Evolutionary conservation across 2,888 invertebrate species (phyloP), one percentile per base, ranked within the genome.

Genomic region (Eristalis intricaria): DNA sequence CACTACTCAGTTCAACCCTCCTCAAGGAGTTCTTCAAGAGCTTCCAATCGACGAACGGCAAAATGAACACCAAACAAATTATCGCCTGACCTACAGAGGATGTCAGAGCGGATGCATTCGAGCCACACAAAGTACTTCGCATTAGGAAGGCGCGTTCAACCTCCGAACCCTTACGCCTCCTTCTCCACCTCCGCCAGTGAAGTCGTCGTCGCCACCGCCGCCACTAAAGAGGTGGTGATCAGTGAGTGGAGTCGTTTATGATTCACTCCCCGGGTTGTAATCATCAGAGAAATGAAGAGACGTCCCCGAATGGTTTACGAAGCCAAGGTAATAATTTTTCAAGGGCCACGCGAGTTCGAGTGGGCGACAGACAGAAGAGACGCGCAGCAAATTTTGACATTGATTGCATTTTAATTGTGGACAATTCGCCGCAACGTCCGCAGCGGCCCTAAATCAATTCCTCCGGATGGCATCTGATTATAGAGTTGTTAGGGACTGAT

Each of bases 371-470:
- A 65, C 60, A 23, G 29, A 76, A 77, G 78, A 80, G 70, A 38
- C 7, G 64, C 75, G 32, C 61, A 60, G 56, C 75, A 80, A 26
- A 26, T 56, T 71, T 64, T 81, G 81, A 80, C 80, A 76, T 80
- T 81, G 81, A 84, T 84, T 80, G 81, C 81, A 80, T 80, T 81
- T 84, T 81, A 81, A 80, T 84, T 84, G 81, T 71, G 60, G 70
- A 84, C 80, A 75, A 75, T 80, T 80, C 75, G 70, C 32, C 60
- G 3, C 40, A 22, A 23, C 58, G 80, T 75, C 60, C 50, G 61
- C 35, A 43, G 66, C 32, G 80, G 71, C 70, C 71, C 61, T 80
- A 70, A 80, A 80, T 84, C 66, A 71, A 70, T 79, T 79, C 60
- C 69, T 64, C 19, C 43, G 35, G 19, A 79, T 65, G 40, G 40